Conservation (phyloP, 2,888 invertebrate species). For the Eupithecia dodoneata region DNA sequence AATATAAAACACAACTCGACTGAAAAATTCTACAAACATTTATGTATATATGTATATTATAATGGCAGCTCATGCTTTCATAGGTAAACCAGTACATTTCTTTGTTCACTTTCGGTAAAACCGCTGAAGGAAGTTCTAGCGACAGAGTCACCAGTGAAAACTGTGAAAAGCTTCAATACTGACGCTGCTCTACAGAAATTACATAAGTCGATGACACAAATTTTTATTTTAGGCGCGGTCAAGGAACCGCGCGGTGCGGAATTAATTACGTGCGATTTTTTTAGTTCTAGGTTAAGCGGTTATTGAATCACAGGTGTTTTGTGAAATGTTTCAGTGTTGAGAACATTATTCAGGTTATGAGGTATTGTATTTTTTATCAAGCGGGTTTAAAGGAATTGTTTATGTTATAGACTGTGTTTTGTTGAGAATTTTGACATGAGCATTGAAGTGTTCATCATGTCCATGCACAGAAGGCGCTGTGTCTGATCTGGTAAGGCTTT, state of each 20-base stretch:
- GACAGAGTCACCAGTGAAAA: slow-evolving; percentile 9
- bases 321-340: slow-evolving; percentile 12
- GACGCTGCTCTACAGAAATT: slow-evolving; percentile 30
- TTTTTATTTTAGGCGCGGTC: slow-evolving; percentile 61
- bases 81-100: no score
- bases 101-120: background rate
- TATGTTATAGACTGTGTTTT: background rate
- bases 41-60: no score
- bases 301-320: slow-evolving; percentile 37
- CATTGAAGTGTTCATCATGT: background rate
- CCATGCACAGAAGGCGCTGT: background rate
- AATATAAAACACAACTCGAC: no score
- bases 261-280: slow-evolving; percentile 45
- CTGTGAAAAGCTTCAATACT: slow-evolving; percentile 19
- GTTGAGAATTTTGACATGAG: background rate
- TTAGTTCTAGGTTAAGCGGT: slow-evolving; percentile 59
- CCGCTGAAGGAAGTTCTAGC: slow-evolving; percentile 41
- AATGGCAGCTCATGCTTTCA: no score
- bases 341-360: slow-evolving; percentile 18
- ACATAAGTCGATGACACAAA: slow-evolving; percentile 44
- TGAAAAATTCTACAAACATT: no score
- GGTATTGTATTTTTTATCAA: background rate
- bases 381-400: background rate
- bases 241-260: slow-evolving; percentile 56
- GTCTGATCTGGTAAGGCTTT: background rate